A percentile compares a stretch with the other conserved stretches of the same genome.
Evolutionary conservation across 2,113 vertebrate species (phyloP).

Genomic region (Lontra canadensis): DNA sequence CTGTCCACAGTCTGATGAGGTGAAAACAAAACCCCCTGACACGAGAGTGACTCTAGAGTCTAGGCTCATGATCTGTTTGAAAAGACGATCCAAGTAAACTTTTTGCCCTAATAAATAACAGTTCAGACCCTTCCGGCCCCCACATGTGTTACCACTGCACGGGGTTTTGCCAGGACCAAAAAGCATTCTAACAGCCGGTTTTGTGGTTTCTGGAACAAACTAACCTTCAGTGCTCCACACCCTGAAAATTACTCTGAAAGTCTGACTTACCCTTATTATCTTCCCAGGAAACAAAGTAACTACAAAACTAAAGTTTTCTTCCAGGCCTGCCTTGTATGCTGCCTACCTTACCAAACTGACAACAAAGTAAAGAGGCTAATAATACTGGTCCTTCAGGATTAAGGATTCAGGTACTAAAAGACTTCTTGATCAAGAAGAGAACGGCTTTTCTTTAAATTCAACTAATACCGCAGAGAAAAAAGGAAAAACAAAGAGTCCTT

Average conservation of each 20-base stretch:
- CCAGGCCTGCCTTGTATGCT: background rate
- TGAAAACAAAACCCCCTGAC: background rate
- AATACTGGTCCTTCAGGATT: background rate
- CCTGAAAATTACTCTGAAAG: slow-evolving; percentile 32
- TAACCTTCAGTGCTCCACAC: background rate
- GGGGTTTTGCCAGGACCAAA: background rate
- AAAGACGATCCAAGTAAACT: background rate
- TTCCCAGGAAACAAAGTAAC: background rate
- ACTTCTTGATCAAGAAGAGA: slow-evolving; percentile 21
- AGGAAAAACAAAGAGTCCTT: background rate
- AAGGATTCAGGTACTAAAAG: background rate
- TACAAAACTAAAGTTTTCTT: background rate
- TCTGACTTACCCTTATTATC: background rate
- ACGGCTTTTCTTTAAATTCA: background rate
- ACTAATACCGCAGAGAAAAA: background rate
- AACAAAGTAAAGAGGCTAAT: background rate
- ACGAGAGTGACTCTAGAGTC: background rate
- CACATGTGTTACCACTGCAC: background rate
- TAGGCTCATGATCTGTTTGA: background rate
- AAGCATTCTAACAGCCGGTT: background rate
- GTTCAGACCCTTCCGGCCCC: background rate
- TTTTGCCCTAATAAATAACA: background rate
- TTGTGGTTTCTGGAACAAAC: background rate
- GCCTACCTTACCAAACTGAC: background rate
- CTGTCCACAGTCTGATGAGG: background rate